A percentile compares a stretch with the other conserved stretches of the same genome.
Evolutionary conservation across 2,888 invertebrate genomes (phyloP).

Genomic region (Platycheirus albimanus): DNA sequence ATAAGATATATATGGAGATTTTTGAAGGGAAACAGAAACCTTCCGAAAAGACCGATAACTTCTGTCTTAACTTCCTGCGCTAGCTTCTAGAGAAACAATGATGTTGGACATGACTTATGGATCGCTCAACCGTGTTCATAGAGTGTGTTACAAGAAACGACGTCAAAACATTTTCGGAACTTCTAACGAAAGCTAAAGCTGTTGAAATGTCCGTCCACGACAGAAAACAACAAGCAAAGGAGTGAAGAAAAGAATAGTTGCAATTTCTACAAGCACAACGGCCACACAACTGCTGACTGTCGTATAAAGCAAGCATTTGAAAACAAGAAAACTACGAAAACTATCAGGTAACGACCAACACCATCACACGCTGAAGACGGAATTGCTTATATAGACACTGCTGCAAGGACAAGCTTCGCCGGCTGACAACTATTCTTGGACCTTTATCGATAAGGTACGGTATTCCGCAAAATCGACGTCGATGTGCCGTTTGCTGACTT

Average conservation of each 20-base stretch:
- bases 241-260: not conserved
- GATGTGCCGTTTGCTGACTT: not conserved
- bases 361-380: not conserved
- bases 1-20: conserved; percentile 21
- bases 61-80: not conserved
- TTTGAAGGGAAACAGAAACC: conserved; percentile 16
- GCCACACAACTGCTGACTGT: no score
- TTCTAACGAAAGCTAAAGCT: not conserved
- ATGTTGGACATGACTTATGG: conserved; percentile 29
- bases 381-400: not conserved
- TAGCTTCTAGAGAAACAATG: conserved; percentile 5
- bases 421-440: not conserved
- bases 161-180: not conserved
- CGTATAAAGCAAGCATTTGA: no score
- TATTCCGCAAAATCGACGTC: not conserved
- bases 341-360: not conserved
- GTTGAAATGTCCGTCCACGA: not conserved
- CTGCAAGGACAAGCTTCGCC: conserved; percentile 6
- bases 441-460: not conserved
- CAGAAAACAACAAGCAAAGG: not conserved
- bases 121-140: not conserved
- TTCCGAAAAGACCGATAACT: conserved; percentile 11
- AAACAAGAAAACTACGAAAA: no score
- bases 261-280: conserved; percentile 22
- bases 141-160: no score